Evolutionary conservation across 2,797 vertebrate genomes (phyloP).

Genomic region (Hirundo rustica): DNA sequence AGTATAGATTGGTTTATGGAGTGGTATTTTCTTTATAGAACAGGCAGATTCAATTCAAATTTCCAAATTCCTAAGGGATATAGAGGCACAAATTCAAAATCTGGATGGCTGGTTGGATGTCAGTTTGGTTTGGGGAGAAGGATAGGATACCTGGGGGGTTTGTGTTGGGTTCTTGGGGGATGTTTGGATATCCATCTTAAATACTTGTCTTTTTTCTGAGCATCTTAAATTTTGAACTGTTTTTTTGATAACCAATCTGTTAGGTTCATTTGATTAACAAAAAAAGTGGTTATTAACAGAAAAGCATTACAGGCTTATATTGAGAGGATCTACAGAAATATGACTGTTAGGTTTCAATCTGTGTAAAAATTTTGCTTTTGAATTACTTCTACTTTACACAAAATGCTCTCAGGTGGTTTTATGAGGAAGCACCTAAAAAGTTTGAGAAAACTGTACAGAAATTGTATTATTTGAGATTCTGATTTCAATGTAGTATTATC

Average conservation of each 20-base stretch:
- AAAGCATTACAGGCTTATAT: background rate
- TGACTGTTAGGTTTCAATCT: background rate
- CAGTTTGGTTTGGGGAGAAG: background rate
- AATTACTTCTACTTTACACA: background rate
- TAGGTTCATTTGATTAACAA: background rate
- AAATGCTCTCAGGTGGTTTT: background rate
- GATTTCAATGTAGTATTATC: background rate
- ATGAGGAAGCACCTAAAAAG: background rate
- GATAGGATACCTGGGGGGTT: rapidly evolving
- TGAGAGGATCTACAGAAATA: background rate
- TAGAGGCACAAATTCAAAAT: background rate
- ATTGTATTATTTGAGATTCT: background rate
- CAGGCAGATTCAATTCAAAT: background rate
- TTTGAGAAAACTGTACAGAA: background rate
- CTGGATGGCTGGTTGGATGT: background rate
- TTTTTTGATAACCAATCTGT: background rate
- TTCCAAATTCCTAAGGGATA: background rate
- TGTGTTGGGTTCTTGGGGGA: background rate
- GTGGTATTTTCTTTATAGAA: background rate
- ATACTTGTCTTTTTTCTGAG: background rate
- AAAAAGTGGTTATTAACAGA: background rate
- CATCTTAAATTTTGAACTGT: background rate
- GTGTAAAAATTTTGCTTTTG: background rate
- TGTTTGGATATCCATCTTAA: background rate
- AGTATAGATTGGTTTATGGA: background rate